phyloP scores from a whole-genome alignment of 2,797 vertebrate species.

The Syngnathus rostellatus region DNA sequence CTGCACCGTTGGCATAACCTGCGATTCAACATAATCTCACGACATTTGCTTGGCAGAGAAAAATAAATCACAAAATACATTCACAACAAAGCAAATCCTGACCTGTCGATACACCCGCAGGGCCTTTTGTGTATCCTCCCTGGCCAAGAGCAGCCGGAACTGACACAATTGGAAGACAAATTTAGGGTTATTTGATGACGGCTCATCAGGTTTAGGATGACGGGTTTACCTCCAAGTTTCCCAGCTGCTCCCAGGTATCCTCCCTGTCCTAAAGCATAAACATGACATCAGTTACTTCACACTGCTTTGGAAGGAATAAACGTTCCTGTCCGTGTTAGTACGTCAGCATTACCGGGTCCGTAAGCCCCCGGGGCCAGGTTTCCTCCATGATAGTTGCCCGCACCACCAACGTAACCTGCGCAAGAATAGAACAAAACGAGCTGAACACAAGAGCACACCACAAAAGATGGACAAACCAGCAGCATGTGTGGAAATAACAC shows the following conservation, averaged over 20 bases:
- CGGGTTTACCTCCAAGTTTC: slow-evolving; percentile 50
- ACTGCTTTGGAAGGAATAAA: not conserved
- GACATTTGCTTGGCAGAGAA: not conserved
- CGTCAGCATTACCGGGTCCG: slow-evolving; percentile 55
- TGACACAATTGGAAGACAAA: not conserved
- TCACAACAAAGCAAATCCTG: slow-evolving; percentile 3
- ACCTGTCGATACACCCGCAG: slow-evolving; percentile 27
- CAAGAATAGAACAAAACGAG: slow-evolving; percentile 14
- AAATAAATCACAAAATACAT: not conserved
- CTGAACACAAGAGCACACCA: not conserved
- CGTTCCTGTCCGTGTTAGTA: not conserved
- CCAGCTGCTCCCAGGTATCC: slow-evolving; percentile 56
- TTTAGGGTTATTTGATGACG: not conserved
- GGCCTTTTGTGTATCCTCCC: slow-evolving; percentile 37
- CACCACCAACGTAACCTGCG: slow-evolving; percentile 57
- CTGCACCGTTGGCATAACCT: slow-evolving; percentile 51
- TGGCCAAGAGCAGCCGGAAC: slow-evolving; percentile 41
- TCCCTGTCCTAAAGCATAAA: slow-evolving; percentile 49
- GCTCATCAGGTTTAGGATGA: too few species aligned
- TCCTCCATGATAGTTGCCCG: slow-evolving; percentile 56
- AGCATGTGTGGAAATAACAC: not conserved
- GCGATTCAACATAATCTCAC: slow-evolving; percentile 12
- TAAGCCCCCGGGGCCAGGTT: slow-evolving; percentile 49
- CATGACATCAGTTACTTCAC: not conserved
- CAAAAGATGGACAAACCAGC: not conserved